Percentiles rank a stretch among this genome's conserved stretches.
Conservation (phyloP, 30 jellyfish, hydroid and myxozoan species). For the Sanderia malayensis region DNA sequence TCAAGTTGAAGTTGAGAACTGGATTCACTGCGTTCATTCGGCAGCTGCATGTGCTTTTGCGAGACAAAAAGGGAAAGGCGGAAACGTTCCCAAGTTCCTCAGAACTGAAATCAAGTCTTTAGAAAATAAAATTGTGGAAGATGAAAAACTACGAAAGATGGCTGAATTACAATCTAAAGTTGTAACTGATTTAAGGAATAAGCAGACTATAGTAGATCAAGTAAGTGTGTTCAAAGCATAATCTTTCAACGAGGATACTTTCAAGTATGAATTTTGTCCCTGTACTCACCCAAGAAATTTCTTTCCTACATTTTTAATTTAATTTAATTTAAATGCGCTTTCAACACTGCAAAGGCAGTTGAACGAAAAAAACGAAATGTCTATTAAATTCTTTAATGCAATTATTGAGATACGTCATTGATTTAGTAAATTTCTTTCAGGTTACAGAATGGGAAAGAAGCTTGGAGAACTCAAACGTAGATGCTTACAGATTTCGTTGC, state of each 20-base stretch:
- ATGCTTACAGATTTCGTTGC: conserved; percentile 59
- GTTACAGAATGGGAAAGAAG: conserved; percentile 90
- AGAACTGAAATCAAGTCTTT: conserved; percentile 55
- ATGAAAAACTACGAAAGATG: conserved; percentile 79
- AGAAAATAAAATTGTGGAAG: conserved; percentile 53
- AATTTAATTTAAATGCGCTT: too few species aligned
- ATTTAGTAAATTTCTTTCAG: too few species aligned
- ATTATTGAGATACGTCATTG: too few species aligned
- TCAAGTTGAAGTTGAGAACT: conserved; percentile 90
- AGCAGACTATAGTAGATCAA: conserved; percentile 82
- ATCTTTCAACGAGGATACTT: too few species aligned
- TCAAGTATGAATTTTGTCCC: too few species aligned
- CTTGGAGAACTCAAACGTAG: conserved; percentile 75
- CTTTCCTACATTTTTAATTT: too few species aligned
- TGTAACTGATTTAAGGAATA: conserved; percentile 75
- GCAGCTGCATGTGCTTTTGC: conserved; percentile 85
- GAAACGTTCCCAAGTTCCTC: conserved; percentile 22
- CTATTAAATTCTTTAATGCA: too few species aligned
- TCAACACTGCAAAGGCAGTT: too few species aligned
- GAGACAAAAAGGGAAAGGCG: conserved; percentile 50
- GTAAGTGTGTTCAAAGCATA: conserved; percentile 31
- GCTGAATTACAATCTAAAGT: conserved; percentile 86
- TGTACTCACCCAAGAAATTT: too few species aligned
- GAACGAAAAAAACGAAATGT: too few species aligned
- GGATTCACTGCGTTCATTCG: conserved; percentile 90